Evolutionary conservation across 2,888 invertebrate genomes (phyloP).

Genomic region (Drosophila kuntzei): DNA sequence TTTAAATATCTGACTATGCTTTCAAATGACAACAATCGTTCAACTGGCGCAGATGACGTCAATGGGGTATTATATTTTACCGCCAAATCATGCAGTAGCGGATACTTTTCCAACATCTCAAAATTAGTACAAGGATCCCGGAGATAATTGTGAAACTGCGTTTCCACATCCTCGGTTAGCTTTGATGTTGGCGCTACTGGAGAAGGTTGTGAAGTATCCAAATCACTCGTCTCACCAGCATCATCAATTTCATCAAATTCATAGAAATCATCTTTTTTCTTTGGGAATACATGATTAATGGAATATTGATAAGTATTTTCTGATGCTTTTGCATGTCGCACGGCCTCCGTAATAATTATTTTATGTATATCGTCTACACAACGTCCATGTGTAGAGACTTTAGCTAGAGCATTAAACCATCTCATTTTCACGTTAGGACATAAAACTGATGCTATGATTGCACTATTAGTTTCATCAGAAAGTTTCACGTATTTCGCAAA

Average conservation of each 20-base stretch:
- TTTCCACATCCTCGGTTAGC: conserved; percentile 33
- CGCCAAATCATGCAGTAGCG: conserved; percentile 41
- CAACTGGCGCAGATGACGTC: conserved; percentile 32
- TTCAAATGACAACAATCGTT: conserved; percentile 13
- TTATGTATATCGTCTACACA: conserved; percentile 37
- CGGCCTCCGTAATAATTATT: conserved; percentile 38
- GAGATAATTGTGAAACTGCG: conserved; percentile 40
- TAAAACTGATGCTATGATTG: conserved; percentile 49
- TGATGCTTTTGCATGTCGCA: conserved; percentile 41
- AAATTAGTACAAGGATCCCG: conserved; percentile 40
- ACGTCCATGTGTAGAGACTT: conserved; percentile 21
- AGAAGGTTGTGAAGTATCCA: conserved; percentile 39
- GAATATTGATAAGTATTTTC: conserved; percentile 24
- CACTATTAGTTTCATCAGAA: conserved; percentile 30
- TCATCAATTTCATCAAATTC: conserved; percentile 55
- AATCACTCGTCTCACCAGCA: conserved; percentile 34
- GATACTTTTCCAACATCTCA: conserved; percentile 46
- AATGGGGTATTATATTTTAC: conserved; percentile 44
- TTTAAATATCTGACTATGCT: conserved; percentile 13
- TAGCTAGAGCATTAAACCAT: conserved; percentile 44
- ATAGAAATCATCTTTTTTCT: conserved; percentile 48
- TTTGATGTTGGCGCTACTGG: conserved; percentile 30
- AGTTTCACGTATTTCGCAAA: conserved; percentile 35
- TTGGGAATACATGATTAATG: not conserved
- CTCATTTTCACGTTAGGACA: conserved; percentile 52